Percentiles rank a stretch among this genome's conserved stretches.
phyloP scores from a whole-genome alignment of 53 echinoderm and acorn worm genomes.

The Luidia sarsii region DNA sequence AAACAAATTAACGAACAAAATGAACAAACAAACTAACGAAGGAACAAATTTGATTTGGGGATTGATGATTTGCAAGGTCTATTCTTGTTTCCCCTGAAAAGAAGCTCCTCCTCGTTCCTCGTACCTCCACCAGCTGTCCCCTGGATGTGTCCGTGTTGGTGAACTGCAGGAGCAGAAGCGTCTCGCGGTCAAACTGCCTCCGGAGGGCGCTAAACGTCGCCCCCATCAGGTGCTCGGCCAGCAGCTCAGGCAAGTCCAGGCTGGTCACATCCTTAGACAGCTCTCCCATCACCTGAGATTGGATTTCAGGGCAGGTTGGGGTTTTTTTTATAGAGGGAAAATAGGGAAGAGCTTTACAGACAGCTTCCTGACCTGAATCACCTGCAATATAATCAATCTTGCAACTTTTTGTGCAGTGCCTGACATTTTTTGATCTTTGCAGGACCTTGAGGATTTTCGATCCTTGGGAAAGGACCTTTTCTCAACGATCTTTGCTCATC shows the following conservation, averaged over 20 bases:
- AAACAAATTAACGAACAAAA: no score
- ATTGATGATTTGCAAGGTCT: neutral
- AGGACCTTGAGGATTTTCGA: no score
- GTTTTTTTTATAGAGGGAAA: no score
- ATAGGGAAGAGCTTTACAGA: no score
- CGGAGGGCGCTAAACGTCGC: conserved; percentile 74
- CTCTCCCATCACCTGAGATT: conserved; percentile 67
- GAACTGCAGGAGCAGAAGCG: conserved; percentile 76
- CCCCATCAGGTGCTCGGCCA: conserved; percentile 77
- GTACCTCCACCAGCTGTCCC: conserved; percentile 75
- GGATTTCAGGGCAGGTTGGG: no score
- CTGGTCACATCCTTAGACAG: conserved; percentile 66
- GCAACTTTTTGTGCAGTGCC: no score
- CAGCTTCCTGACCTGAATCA: no score
- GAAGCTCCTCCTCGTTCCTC: neutral
- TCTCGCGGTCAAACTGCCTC: conserved; percentile 75
- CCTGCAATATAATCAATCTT: no score
- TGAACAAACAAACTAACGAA: neutral
- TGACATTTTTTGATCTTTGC: no score
- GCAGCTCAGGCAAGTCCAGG: conserved; percentile 60
- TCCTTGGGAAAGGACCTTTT: no score
- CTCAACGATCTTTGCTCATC: no score
- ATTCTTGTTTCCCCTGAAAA: no score
- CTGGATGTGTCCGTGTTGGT: conserved; percentile 66
- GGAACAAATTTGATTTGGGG: neutral